Evolutionary conservation across 2,113 vertebrate species (phyloP).

Genomic region (Solenodon paradoxus): DNA sequence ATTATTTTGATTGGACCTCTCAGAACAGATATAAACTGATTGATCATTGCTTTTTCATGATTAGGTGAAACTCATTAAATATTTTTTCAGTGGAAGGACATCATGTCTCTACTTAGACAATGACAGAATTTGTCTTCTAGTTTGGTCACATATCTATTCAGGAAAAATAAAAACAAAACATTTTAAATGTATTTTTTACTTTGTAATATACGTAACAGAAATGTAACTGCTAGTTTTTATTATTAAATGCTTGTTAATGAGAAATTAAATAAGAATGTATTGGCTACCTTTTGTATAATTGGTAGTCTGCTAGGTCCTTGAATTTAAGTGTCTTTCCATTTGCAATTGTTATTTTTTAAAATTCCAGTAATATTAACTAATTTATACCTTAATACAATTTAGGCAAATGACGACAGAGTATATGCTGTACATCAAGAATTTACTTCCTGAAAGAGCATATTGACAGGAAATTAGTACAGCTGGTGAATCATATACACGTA

Average conservation of each 20-base stretch:
- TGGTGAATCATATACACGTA: not conserved
- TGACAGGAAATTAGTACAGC: slow-evolving; percentile 1
- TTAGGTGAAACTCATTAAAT: not conserved
- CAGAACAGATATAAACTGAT: not conserved
- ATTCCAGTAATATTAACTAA: not conserved
- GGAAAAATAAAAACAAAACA: not conserved
- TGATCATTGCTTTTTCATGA: not conserved
- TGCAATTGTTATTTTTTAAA: not conserved
- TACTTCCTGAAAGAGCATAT: not conserved
- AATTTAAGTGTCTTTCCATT: not conserved
- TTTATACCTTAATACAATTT: not conserved
- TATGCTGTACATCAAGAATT: not conserved
- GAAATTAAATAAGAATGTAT: not conserved
- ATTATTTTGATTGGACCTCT: not conserved
- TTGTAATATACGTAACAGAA: not conserved
- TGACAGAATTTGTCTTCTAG: not conserved
- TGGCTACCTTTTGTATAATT: not conserved
- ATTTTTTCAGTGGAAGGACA: not conserved
- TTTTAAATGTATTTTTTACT: not conserved
- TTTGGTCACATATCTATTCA: not conserved
- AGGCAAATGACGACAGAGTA: not conserved
- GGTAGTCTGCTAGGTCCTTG: not conserved
- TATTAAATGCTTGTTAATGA: not conserved
- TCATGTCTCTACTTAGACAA: not conserved
- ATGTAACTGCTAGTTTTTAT: not conserved